Evolutionary conservation across 2,888 invertebrate species (phyloP), one percentile per base, ranked within the genome.

Genomic region (Nasonia oneida): DNA sequence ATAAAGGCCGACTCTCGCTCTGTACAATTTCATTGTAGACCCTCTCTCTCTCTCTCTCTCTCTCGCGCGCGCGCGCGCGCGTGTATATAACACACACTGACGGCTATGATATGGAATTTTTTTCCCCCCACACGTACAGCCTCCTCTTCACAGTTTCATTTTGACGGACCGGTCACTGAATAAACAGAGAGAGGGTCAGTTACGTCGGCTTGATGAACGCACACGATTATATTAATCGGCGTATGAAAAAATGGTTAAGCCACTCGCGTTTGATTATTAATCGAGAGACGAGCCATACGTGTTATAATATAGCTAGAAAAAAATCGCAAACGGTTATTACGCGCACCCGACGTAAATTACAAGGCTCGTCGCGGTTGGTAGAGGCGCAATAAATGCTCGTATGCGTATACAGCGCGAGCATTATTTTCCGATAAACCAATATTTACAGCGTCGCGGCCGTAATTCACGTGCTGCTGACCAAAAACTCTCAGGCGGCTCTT

Each of bases 1-100:
- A 86, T 86, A 86, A 83, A 86, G 76, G 42, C 79, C 39, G 37
- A 29, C 61, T 18, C 8, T 4, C 33, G 6, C 79, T 74, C 50
- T 15, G 37, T 67, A 50, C 29, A 50, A 15, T 79, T 84, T 79
- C 33, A 79, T 84, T 78, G 37, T 53, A 29, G 33, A 70, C 29
- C 3, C 70, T 14, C 29, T 14, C 29, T 29, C 29, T 23, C 23
- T 29, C 29, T 23, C 23, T 23, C 23, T 23, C 23, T 23, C 23
- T 23, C 23, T 23, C 23, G 23, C 23, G 23, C 23, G 23, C 23
- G 23, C 23, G 29, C 1, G 29, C 29, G 29, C 37, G 10, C 64
- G 50, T 0, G 61, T 42, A 12, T 42, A 47, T 47, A 47, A 12
- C 8, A 42, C 53, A 18, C 18, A 23, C 61, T 39, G 64, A n/a